phyloP scores from a whole-genome alignment of 2,113 vertebrate species.

The Chaetodon trifascialis region DNA sequence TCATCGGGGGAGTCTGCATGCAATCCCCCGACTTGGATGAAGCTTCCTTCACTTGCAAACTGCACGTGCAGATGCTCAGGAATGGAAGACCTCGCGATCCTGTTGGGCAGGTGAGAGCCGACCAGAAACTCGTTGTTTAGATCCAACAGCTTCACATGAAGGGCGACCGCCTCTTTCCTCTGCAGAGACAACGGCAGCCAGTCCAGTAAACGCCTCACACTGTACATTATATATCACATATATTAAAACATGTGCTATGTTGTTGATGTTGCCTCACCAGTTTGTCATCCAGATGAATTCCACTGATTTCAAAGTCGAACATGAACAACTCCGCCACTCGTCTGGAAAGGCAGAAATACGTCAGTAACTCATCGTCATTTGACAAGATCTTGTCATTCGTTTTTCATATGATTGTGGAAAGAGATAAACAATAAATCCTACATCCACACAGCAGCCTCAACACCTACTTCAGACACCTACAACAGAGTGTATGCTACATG shows the following conservation, averaged over 20 bases:
- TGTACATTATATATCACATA: too few relatives aligned
- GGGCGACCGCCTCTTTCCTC: constrained; percentile 91
- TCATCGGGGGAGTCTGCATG: constrained; percentile 92
- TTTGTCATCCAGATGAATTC: constrained; percentile 95
- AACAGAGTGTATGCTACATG: neutral
- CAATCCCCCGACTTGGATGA: constrained; percentile 87
- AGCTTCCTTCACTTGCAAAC: constrained; percentile 88
- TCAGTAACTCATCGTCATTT: neutral
- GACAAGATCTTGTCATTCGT: neutral
- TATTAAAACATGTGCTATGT: neutral
- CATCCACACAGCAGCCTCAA: neutral
- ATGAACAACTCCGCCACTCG: constrained; percentile 97
- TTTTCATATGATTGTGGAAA: neutral
- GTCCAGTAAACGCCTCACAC: neutral
- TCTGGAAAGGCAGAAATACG: constrained; percentile 76
- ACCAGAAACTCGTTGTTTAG: constrained; percentile 91
- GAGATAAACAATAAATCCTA: neutral
- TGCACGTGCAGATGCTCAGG: constrained; percentile 88
- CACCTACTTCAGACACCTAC: neutral
- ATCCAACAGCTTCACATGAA: constrained; percentile 93
- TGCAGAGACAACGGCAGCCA: constrained; percentile 65
- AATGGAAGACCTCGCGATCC: constrained; percentile 88
- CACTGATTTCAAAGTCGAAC: constrained; percentile 99
- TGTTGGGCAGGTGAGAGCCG: constrained; percentile 90
- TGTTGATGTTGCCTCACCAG: too few relatives aligned